phyloP scores from a whole-genome alignment of 1,140 invertebrate genomes.

The Campoletis sonorensis region DNA sequence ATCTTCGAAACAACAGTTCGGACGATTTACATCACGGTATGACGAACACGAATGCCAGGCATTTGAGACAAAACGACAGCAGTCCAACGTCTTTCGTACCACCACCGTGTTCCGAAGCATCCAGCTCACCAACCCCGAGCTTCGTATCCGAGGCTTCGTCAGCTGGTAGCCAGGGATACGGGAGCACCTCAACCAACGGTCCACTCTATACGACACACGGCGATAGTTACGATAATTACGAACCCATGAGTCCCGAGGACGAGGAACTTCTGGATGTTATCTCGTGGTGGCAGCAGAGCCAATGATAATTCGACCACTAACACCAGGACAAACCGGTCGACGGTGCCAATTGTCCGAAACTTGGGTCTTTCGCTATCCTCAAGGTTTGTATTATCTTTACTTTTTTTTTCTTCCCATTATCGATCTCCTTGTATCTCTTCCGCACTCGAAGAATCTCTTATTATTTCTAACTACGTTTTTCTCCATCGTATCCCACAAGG shows the following conservation, averaged over 20 bases:
- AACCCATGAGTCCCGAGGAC: slow-evolving; percentile 91
- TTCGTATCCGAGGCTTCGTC: slow-evolving; percentile 86
- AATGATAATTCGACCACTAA: slow-evolving; percentile 61
- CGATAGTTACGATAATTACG: slow-evolving; percentile 86
- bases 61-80: slow-evolving; percentile 64
- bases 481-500: not conserved
- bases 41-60: slow-evolving; percentile 55
- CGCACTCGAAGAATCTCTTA: not conserved
- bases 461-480: not conserved
- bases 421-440: slow-evolving; percentile 44
- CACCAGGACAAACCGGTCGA: slow-evolving; percentile 41
- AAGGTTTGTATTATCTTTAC: slow-evolving; percentile 34
- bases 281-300: slow-evolving; percentile 88
- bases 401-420: not conserved
- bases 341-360: slow-evolving; percentile 51
- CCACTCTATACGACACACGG: slow-evolving; percentile 77
- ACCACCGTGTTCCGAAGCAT: slow-evolving; percentile 84
- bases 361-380: slow-evolving; percentile 35
- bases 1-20: slow-evolving; percentile 42
- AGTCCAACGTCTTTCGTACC: slow-evolving; percentile 69
- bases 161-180: slow-evolving; percentile 75
- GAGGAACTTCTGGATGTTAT: slow-evolving; percentile 94
- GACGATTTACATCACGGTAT: slow-evolving; percentile 48
- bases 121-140: slow-evolving; percentile 88
- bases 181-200: slow-evolving; percentile 71